Evolutionary conservation across 2,888 invertebrate species (phyloP), one percentile per base, ranked within the genome.

Genomic region (Chesias legatella): DNA sequence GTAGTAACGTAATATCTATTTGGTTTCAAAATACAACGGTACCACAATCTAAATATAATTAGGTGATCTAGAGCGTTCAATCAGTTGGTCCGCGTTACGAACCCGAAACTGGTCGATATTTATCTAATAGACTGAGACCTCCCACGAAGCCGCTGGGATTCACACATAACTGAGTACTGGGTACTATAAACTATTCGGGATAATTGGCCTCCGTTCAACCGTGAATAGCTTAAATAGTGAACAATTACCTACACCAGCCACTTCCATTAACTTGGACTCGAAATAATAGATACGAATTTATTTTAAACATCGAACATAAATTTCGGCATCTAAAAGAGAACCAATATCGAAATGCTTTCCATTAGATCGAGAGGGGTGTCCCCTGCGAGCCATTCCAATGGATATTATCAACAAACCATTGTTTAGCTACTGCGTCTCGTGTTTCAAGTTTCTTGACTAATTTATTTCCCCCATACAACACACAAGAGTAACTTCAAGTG

Each of bases 131-230:
- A 33, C 33, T 35, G 29, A 36, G 76, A 77, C 76, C 76, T 67
- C 77, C 77, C 77, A 75, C 73, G 67, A 61, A 53, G 73, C 48
- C 30, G 46, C 47, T 44, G 40, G 50, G 53, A 57, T 46, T 51
- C 50, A 51, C 52, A 47, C 51, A 53, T 49, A 53, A 46, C 48
- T 45, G 37, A 33, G 33, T 51, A 43, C 43, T 50, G 49, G 44
- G 27, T 52, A 60, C 31, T 54, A 55, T 32, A 53, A 17, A 56
- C 58, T 58, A 65, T 72, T 70, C 57, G 52, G 62, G 58, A 72
- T 74, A 69, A 68, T 69, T 71, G 69, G 55, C 49, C 57, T 56
- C 60, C 57, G 48, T 57, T 64, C 58, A 53, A 58, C 62, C 56
- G 57, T 65, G 58, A 62, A 61, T 59, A 60, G 51, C 51, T 56